Base-by-base conservation (phyloP, 2,888 invertebrate genomes). In the Tinea pellionella region DNA sequence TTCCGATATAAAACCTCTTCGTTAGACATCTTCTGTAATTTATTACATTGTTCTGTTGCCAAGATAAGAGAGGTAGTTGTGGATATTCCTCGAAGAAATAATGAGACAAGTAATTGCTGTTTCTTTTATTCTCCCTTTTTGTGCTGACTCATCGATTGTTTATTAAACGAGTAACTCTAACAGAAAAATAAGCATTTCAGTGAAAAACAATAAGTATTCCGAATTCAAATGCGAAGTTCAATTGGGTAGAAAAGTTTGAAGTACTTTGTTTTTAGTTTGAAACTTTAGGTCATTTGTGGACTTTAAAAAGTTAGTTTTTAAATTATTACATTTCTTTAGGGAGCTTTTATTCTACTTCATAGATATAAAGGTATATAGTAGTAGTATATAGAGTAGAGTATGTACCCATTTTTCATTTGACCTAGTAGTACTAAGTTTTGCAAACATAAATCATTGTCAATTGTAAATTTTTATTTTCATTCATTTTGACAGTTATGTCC, bases 1-100 rank as follows among this genome's bases (percentile, higher is more conserved):
- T 57, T 67, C 68, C 72, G 67, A 74, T 71, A 68, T 68, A 71
- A 71, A 69, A 67, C 67, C 67, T 68, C 68, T 70, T 73, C 69
- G 73, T 75, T 73, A 70, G 68, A 65, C 64, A 61, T 65, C 64
- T 68, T 67, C 62, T 63, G 73, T 74, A 76, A 78, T 78, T 78
- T 79, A 75, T 75, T 74, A 75, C 67, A 73, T 70, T 73, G 73
- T 74, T 67, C 68, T 66, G 65, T 60, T 69, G 70, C 71, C 71
- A 71, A 71, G 70, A 68, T 62, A 63, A 62, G 67, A 68, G 64
- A 68, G 69, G 68, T 67, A 66, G 65, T 66, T 64, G 62, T 62
- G 68, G 65, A 64, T 15, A 59, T 42, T 19, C 11, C 59, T 42
- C n/a, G 41, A 57, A 32, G 24, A 32, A 57, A 57, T 57, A 57